Conservation (phyloP, 1,140 invertebrate species). For the Bombus impatiens region DNA sequence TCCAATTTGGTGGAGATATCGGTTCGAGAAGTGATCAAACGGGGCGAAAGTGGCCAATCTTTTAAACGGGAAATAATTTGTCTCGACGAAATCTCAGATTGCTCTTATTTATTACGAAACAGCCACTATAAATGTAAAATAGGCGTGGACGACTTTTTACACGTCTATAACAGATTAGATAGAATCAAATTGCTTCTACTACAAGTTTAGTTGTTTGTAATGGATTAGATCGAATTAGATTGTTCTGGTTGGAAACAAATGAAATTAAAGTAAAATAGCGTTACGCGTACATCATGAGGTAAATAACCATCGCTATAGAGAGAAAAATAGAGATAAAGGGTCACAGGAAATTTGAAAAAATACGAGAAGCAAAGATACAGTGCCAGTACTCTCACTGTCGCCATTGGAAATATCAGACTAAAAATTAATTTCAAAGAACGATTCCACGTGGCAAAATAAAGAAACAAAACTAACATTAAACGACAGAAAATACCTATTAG, state of each 20-base stretch:
- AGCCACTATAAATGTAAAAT: background rate
- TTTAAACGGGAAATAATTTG: background rate
- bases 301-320: too few relatives aligned
- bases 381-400: too few relatives aligned
- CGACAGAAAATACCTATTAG: background rate
- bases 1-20: constrained; percentile 12
- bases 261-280: too few relatives aligned
- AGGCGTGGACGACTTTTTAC: background rate
- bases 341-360: too few relatives aligned
- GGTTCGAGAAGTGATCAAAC: background rate
- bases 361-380: too few relatives aligned
- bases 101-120: background rate
- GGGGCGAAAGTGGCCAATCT: too few relatives aligned
- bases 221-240: too few relatives aligned
- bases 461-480: background rate
- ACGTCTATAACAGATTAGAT: background rate
- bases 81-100: background rate
- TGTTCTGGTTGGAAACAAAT: too few relatives aligned
- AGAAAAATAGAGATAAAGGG: too few relatives aligned
- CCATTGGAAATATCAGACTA: too few relatives aligned
- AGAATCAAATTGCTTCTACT: background rate
- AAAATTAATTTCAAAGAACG: too few relatives aligned
- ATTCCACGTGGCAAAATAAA: background rate
- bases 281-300: too few relatives aligned
- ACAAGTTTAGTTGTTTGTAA: background rate